These are phyloP conservation scores for Pinna nobilis DNA, from an alignment of 1,140 invertebrate genomes.

Conservation along the genomic window DNA sequence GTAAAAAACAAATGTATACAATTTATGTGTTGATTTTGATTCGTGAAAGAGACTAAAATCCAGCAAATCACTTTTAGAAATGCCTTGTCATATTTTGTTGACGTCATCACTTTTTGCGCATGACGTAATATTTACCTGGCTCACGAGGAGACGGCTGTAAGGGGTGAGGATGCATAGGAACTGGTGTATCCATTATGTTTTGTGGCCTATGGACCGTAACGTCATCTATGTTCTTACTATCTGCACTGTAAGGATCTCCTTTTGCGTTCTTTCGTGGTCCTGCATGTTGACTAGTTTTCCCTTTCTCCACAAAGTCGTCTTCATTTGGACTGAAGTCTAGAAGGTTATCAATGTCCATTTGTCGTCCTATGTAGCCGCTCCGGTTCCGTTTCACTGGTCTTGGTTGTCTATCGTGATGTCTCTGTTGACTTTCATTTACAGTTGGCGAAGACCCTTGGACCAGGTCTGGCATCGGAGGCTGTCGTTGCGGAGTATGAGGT, in stretches of 20 bases:
- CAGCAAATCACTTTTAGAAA: neutral
- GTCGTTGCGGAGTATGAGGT: neutral
- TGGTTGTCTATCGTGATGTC: neutral
- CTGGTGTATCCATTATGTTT: conserved; percentile 66
- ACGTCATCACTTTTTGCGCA: conserved; percentile 43
- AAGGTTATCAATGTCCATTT: conserved; percentile 69
- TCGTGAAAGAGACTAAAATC: too few species aligned
- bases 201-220: conserved; percentile 39
- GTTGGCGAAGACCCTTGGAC: conserved; percentile 43
- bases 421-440: conserved; percentile 6
- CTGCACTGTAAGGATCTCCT: conserved; percentile 10
- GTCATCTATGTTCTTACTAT: conserved; percentile 42
- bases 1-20: too few species aligned
- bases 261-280: neutral
- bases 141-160: conserved; percentile 58
- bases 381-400: conserved; percentile 41
- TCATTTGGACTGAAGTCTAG: conserved; percentile 51
- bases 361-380: conserved; percentile 58
- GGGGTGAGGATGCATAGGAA: conserved; percentile 62
- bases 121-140: conserved; percentile 45
- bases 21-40: too few species aligned
- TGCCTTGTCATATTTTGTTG: conserved; percentile 14
- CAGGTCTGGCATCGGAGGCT: conserved; percentile 51
- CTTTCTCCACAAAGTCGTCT: conserved; percentile 43
- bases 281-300: conserved; percentile 16